Conservation (phyloP, 1,140 invertebrate genomes). For the Geopemphigus sp. region DNA sequence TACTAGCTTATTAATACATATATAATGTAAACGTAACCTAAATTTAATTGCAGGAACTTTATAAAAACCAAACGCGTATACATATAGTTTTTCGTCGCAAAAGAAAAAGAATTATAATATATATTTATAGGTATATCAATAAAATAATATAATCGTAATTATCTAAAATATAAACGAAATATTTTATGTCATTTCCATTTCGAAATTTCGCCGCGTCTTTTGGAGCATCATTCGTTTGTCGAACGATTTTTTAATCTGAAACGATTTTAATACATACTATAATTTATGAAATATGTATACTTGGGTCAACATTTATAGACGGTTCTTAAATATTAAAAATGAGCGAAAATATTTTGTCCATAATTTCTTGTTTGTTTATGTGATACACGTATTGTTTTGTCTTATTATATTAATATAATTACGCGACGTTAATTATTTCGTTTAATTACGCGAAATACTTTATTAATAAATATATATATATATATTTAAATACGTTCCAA, state of each 20-base stretch:
- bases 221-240: conserved; percentile 46
- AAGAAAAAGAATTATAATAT: background rate
- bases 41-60: background rate
- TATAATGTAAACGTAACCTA: background rate
- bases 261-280: background rate
- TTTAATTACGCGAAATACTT: too few species aligned
- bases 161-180: background rate
- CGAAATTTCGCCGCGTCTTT: conserved; percentile 36
- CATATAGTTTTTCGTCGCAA: background rate
- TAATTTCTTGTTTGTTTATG: too few species aligned
- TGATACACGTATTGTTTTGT: too few species aligned
- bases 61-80: background rate
- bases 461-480: too few species aligned
- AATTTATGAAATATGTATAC: too few species aligned
- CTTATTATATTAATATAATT: too few species aligned
- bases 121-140: background rate
- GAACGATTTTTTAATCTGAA: conserved; percentile 43
- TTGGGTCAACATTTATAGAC: too few species aligned
- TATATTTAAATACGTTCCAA: too few species aligned
- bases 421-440: too few species aligned
- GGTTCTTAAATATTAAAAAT: too few species aligned
- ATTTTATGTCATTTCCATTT: conserved; percentile 36
- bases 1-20: background rate
- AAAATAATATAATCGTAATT: background rate
- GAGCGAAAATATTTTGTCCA: too few species aligned